Conservation (phyloP, 2,113 vertebrate genomes). For the Aegithalos caudatus region DNA sequence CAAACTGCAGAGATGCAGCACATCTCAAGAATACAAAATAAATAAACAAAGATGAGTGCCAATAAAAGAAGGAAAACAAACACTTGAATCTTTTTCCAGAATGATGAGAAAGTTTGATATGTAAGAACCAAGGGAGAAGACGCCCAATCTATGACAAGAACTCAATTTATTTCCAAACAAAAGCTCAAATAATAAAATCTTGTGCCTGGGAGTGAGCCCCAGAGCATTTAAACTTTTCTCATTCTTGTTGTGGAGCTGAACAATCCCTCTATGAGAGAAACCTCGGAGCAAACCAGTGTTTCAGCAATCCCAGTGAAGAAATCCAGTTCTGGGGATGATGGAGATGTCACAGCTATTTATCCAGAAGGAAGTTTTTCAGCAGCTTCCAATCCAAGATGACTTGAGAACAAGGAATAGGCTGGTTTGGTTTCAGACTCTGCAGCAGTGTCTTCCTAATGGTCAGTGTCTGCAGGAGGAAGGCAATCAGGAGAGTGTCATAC, state of each 20-base stretch:
- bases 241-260: background rate
- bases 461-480: background rate
- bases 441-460: background rate
- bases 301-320: background rate
- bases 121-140: background rate
- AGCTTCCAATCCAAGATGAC: background rate
- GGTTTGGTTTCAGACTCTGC: background rate
- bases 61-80: background rate
- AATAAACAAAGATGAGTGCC: background rate
- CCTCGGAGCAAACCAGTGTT: background rate
- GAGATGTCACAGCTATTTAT: background rate
- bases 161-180: slow-evolving; percentile 42
- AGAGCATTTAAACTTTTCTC: background rate
- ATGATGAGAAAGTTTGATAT: background rate
- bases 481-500: background rate
- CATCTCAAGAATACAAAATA: slow-evolving; percentile 35
- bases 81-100: background rate
- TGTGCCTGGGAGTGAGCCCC: background rate
- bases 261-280: background rate
- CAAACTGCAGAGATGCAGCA: slow-evolving; percentile 6
- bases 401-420: background rate
- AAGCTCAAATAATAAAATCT: background rate
- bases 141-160: background rate
- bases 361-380: background rate
- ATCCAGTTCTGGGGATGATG: background rate